Evolutionary conservation across 2,113 vertebrate genomes (phyloP).

Genomic region (Protobothrops mucrosquamatus): DNA sequence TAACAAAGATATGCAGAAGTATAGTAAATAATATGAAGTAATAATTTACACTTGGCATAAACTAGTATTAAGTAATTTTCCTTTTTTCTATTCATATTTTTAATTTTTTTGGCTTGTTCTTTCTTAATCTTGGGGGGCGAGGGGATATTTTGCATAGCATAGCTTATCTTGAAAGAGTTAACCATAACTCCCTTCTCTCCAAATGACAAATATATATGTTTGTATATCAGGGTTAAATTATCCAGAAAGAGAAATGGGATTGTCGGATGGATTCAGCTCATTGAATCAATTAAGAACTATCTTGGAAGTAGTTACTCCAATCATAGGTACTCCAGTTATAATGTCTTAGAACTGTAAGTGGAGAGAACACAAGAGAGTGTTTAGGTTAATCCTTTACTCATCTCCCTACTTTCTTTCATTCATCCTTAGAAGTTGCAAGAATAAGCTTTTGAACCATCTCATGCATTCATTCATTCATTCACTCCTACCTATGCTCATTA

Average conservation of each 20-base stretch:
- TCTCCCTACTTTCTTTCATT: not conserved
- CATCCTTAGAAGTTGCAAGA: not conserved
- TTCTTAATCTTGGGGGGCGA: not conserved
- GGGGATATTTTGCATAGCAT: not conserved
- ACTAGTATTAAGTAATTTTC: not conserved
- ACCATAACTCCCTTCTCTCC: not conserved
- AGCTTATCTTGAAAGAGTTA: not conserved
- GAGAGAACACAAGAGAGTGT: not conserved
- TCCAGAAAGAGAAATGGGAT: not conserved
- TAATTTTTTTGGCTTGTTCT: not conserved
- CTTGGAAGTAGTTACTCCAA: not conserved
- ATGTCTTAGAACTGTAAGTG: not conserved
- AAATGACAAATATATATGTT: not conserved
- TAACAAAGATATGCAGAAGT: not conserved
- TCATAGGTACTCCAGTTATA: not conserved
- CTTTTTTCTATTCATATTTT: not conserved
- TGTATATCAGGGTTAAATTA: not conserved
- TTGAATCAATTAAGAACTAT: not conserved
- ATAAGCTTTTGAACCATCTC: not conserved
- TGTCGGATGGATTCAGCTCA: not conserved
- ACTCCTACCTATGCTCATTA: not conserved
- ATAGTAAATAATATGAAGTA: not conserved
- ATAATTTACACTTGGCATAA: not conserved
- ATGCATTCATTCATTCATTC: not conserved
- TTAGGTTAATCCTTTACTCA: not conserved